Evolutionary conservation across 2,888 invertebrate species (phyloP).

Genomic region (Dioctria rufipes): DNA sequence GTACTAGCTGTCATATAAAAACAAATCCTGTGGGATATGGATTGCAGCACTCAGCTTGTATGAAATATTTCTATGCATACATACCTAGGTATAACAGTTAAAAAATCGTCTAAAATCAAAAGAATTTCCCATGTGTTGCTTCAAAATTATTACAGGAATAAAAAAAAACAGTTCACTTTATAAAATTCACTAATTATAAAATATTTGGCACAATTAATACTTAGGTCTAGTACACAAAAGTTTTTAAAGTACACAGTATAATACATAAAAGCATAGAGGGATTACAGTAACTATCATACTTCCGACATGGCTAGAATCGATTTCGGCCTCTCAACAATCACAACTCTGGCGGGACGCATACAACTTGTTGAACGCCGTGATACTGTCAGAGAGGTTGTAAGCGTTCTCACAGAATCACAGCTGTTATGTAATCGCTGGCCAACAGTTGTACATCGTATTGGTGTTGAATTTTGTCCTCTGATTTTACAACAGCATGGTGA

Average conservation of each 20-base stretch:
- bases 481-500: conserved; percentile 72
- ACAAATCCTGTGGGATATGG: neutral
- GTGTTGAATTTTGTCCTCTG: conserved; percentile 66
- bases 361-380: conserved; percentile 68
- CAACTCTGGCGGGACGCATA: conserved; percentile 66
- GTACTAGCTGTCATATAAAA: neutral
- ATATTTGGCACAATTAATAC: conserved; percentile 50
- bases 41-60: no score
- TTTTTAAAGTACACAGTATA: neutral
- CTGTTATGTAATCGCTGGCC: conserved; percentile 70
- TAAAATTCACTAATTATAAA: conserved; percentile 29
- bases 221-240: conserved; percentile 23
- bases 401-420: conserved; percentile 70
- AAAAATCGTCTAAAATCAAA: neutral
- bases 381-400: conserved; percentile 70
- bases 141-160: neutral
- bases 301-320: conserved; percentile 68
- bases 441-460: conserved; percentile 67
- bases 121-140: neutral
- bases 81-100: no score
- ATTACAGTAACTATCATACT: conserved; percentile 67
- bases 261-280: conserved; percentile 3
- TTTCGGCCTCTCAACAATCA: conserved; percentile 68
- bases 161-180: neutral
- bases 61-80: no score